Percentiles rank a stretch among this genome's conserved stretches.
These are phyloP conservation scores for Scaptomyza polygonia DNA, from an alignment of 2,888 invertebrate genomes.

Conservation along the genomic window DNA sequence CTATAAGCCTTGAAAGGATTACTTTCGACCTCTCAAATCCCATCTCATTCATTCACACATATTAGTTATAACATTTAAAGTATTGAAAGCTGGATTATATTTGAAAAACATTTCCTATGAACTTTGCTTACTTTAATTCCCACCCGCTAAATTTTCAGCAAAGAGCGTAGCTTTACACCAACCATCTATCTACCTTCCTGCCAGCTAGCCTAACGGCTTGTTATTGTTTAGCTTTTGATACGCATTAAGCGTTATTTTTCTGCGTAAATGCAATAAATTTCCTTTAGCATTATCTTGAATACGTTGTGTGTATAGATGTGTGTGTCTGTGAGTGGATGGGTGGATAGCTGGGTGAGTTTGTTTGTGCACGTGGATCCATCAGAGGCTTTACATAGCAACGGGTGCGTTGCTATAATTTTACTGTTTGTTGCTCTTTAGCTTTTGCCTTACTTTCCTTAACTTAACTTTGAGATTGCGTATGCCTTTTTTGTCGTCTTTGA, in stretches of 20 bases:
- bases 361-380: slow-evolving; percentile 28
- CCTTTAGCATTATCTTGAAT: slow-evolving; percentile 68
- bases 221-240: slow-evolving; percentile 64
- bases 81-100: too few species aligned
- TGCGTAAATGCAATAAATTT: slow-evolving; percentile 71
- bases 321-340: not conserved
- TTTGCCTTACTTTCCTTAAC: slow-evolving; percentile 1
- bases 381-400: slow-evolving; percentile 33
- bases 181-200: not conserved
- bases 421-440: slow-evolving; percentile 12
- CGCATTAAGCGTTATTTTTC: slow-evolving; percentile 63
- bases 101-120: too few species aligned
- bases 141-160: slow-evolving; percentile 24
- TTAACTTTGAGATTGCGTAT: slow-evolving; percentile 38
- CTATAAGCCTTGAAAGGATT: too few species aligned
- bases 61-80: too few species aligned
- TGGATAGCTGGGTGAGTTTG: slow-evolving; percentile 4
- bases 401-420: slow-evolving; percentile 17
- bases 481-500: slow-evolving; percentile 26
- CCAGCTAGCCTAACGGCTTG: slow-evolving; percentile 24
- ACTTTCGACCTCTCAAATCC: too few species aligned
- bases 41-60: too few species aligned
- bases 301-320: slow-evolving; percentile 8
- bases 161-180: slow-evolving; percentile 10
- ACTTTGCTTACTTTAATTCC: slow-evolving; percentile 2